These are phyloP conservation scores for Erebia epiphron DNA, from an alignment of 2,888 invertebrate genomes.

Conservation along the genomic window DNA sequence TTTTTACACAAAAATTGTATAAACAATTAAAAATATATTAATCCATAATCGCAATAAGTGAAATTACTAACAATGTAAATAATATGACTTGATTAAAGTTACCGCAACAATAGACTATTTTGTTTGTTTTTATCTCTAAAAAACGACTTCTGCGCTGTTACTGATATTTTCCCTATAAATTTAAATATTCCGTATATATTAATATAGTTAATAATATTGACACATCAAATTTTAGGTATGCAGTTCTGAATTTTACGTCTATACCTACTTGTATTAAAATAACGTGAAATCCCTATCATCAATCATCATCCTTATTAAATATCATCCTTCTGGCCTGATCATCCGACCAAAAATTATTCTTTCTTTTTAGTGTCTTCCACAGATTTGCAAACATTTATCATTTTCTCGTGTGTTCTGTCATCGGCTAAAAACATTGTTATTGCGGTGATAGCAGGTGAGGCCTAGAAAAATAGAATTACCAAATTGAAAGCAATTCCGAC, in stretches of 20 bases:
- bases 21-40: constrained; percentile 2
- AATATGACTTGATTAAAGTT: constrained; percentile 34
- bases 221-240: too few species aligned
- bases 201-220: too few species aligned
- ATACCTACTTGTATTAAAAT: too few species aligned
- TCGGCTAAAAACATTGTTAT: constrained; percentile 53
- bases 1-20: constrained; percentile 1
- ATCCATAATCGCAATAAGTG: constrained; percentile 7
- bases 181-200: too few species aligned
- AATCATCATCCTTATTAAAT: too few species aligned
- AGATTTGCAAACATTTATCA: constrained; percentile 42
- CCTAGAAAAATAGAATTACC: constrained; percentile 47
- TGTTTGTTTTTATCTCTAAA: background rate
- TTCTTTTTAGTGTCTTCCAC: constrained; percentile 19
- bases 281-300: too few species aligned
- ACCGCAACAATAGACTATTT: constrained; percentile 16
- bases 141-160: too few species aligned
- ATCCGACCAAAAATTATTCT: constrained; percentile 25
- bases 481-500: background rate
- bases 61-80: constrained; percentile 24
- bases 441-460: constrained; percentile 53
- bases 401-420: constrained; percentile 50
- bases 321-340: background rate
- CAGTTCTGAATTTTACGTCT: too few species aligned
- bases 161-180: too few species aligned